Evolutionary conservation across 2,797 vertebrate genomes (phyloP).

Genomic region (Gymnothorax javanicus): DNA sequence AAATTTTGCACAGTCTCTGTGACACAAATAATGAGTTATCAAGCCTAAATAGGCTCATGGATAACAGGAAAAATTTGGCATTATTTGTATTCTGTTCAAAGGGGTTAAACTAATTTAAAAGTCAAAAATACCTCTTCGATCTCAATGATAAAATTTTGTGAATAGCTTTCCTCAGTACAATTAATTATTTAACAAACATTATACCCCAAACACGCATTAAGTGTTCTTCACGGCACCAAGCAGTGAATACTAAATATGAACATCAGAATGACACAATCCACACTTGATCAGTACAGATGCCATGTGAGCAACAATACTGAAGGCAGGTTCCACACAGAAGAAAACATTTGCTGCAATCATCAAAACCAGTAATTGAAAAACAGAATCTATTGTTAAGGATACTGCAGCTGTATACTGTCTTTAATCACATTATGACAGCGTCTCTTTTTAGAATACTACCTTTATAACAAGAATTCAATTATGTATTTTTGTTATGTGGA

Average conservation of each 20-base stretch:
- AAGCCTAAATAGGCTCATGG: too few species aligned
- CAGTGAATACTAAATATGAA: slow-evolving; percentile 60
- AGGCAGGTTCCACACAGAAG: slow-evolving; percentile 52
- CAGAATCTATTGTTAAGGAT: slow-evolving; percentile 2
- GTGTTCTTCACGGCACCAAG: slow-evolving; percentile 67
- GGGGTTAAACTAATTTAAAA: too few species aligned
- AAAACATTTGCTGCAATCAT: neutral
- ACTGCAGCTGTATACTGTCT: neutral
- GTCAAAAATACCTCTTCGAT: neutral
- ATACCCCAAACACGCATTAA: slow-evolving; percentile 65
- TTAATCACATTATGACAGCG: neutral
- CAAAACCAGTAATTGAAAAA: slow-evolving; percentile 5
- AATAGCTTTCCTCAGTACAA: neutral
- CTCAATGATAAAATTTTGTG: neutral
- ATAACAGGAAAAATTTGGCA: too few species aligned
- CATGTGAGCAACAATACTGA: slow-evolving; percentile 55
- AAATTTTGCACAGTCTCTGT: too few species aligned
- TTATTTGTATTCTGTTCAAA: too few species aligned
- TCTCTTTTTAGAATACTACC: slow-evolving; percentile 1
- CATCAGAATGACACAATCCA: slow-evolving; percentile 63
- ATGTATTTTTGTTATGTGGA: slow-evolving; percentile 5
- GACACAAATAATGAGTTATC: too few species aligned
- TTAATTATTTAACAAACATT: slow-evolving; percentile 65
- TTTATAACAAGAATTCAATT: slow-evolving; percentile 3
- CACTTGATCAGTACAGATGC: slow-evolving; percentile 64